Base-by-base conservation (phyloP, 1,140 invertebrate species). In the Metaphire vulgaris region DNA sequence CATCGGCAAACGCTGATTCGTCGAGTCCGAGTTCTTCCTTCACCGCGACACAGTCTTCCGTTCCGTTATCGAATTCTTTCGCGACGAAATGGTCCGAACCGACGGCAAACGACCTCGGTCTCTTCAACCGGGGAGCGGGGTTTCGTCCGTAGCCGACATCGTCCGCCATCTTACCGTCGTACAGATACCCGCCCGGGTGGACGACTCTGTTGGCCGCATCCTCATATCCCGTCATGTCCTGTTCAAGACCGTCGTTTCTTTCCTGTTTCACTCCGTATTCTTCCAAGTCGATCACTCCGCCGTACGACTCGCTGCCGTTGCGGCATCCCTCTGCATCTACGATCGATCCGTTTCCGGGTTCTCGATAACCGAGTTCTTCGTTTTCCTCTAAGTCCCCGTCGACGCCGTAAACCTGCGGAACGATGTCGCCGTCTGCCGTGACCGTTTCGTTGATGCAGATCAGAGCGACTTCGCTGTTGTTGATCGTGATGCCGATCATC, bases 371-470 rank as follows among this genome's bases (percentile, higher is more conserved):
- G 41, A 56, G 21, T 56, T 56, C 41, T 56, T 56, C 41, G 6
- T 6, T 56, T 21, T 56, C 41, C 21, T 56, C 41, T 12, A 56
- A 6, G 41, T 73, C 41, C 6, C 56, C 32, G 0, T 33, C 26
- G 33, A 14, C n/a, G 28, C 41, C 41, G n/a, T 34, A 73, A 16
- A 64, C 72, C 15, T 73, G 41, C 26, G 72, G 34, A 34, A 73
- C 12, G 28, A 34, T 33, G 14, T 29, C 33, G 12, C 72, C 72
- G 26, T 73, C 41, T 28, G 31, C 28, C 14, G 72, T 56, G 34
- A 73, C 41, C 1, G 41, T 56, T 30, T 73, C 72, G 26, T 73
- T 73, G 31, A 73, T 34, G 34, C 72, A 34, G n/a, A 73, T 34
- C 34, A 73, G 34, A 34, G 34, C 56, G 32, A 73, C 72, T 26